phyloP scores from a whole-genome alignment of 2,113 vertebrate genomes.

The Triplophysa rosa region DNA sequence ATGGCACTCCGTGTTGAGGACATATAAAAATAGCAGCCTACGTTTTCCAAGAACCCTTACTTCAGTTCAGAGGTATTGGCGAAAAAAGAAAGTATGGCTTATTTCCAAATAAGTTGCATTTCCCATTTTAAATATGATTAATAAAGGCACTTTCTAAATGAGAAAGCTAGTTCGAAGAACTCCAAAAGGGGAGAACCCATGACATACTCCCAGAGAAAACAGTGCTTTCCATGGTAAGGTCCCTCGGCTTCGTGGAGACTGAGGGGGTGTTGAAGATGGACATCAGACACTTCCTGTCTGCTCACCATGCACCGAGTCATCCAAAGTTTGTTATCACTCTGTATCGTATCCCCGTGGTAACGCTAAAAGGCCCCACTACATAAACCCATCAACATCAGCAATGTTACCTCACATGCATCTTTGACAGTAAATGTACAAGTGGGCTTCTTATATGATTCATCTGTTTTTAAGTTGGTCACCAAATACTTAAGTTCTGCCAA shows the following conservation, averaged over 20 bases:
- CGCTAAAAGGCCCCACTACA: background rate
- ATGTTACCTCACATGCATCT: background rate
- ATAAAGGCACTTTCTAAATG: background rate
- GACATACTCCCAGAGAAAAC: background rate
- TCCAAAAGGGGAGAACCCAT: background rate
- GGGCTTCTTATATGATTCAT: conserved; percentile 47
- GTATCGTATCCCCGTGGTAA: background rate
- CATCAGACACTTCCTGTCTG: conserved; percentile 1
- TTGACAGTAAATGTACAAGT: background rate
- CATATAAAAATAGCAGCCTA: conserved; percentile 24
- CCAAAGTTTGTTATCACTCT: background rate
- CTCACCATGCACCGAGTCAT: background rate
- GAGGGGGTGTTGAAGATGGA: conserved; percentile 32
- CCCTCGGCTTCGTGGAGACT: background rate
- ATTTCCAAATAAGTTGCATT: background rate
- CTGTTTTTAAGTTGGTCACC: conserved; percentile 15
- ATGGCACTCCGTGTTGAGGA: background rate
- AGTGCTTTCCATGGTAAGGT: conserved; percentile 20
- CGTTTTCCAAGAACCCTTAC: conserved; percentile 16
- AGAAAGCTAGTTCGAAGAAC: background rate
- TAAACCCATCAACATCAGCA: background rate
- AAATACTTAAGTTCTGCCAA: conserved; percentile 24
- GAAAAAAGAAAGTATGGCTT: background rate
- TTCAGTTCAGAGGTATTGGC: background rate
- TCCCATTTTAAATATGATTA: background rate